Evolutionary conservation across 2,113 vertebrate genomes (phyloP).

Genomic region (Kobus ellipsiprymnus): DNA sequence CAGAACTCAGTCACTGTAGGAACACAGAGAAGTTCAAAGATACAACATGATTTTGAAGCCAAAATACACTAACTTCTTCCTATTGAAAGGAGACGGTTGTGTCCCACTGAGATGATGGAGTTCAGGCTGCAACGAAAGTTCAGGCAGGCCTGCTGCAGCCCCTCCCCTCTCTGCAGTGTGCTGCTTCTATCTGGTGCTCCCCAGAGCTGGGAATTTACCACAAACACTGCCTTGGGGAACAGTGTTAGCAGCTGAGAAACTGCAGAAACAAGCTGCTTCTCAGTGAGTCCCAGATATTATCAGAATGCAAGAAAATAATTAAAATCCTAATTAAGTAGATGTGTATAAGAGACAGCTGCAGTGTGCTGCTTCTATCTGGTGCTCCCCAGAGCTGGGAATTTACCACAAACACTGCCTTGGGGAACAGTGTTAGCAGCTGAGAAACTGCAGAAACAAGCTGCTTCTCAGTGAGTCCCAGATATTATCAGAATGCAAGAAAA

Average conservation of each 20-base stretch:
- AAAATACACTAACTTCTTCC: constrained; percentile 80
- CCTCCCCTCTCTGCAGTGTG: constrained; percentile 72
- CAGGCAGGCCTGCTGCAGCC: constrained; percentile 68
- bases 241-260: constrained; percentile 76
- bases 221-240: constrained; percentile 73
- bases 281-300: constrained; percentile 72
- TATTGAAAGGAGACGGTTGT: constrained; percentile 73
- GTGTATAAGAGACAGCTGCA: too few relatives aligned
- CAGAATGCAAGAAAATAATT: constrained; percentile 70
- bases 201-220: constrained; percentile 77
- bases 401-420: constrained; percentile 76
- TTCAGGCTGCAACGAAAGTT: constrained; percentile 78
- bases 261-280: constrained; percentile 76
- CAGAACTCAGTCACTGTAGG: constrained; percentile 78
- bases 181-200: constrained; percentile 73
- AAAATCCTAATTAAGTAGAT: constrained; percentile 76
- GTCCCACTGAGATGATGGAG: constrained; percentile 84
- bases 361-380: too few relatives aligned
- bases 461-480: constrained; percentile 73
- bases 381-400: constrained; percentile 75
- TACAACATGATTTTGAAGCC: constrained; percentile 77
- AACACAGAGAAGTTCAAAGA: constrained; percentile 81
- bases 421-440: constrained; percentile 75
- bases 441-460: constrained; percentile 77
- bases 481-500: constrained; percentile 67